phyloP scores from a whole-genome alignment of 92 coral and sea anemone genomes.

The Blastomussa wellsi region DNA sequence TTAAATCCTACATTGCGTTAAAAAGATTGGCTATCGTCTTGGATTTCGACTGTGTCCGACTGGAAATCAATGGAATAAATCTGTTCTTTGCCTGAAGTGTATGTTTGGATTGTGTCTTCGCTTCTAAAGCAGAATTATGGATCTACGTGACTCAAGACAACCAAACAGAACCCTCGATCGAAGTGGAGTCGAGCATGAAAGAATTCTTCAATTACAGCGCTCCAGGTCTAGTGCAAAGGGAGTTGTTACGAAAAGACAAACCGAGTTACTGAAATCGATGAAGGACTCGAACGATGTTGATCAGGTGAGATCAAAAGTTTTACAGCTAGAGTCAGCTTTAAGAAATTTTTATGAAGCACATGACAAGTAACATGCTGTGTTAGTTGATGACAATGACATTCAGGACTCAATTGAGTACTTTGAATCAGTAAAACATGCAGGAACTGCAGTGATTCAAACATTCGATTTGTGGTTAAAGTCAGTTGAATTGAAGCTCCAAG shows the following conservation, averaged over 20 bases:
- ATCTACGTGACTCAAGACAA: conserved; percentile 2
- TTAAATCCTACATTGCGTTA: conserved; percentile 13
- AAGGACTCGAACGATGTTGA: conserved; percentile 30
- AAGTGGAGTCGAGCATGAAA: conserved; percentile 18
- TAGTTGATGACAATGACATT: conserved; percentile 4
- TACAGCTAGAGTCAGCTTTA: conserved; percentile 27
- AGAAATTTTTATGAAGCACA: conserved; percentile 38
- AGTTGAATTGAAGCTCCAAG: conserved; percentile 18
- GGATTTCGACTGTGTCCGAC: conserved; percentile 9
- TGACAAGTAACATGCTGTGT: conserved; percentile 34
- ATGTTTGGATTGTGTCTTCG: background rate
- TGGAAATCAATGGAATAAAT: conserved; percentile 4
- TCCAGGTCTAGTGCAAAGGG: conserved; percentile 24
- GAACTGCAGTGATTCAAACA: conserved; percentile 2
- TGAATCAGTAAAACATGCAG: conserved; percentile 13
- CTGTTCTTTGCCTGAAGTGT: conserved; percentile 3
- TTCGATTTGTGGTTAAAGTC: conserved; percentile 11
- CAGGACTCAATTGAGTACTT: conserved; percentile 20
- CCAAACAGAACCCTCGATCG: conserved; percentile 1
- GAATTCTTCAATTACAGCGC: conserved; percentile 41
- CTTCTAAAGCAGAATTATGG: background rate
- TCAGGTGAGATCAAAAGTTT: conserved; percentile 29
- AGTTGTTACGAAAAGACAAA: conserved; percentile 16
- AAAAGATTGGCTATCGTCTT: conserved; percentile 18
- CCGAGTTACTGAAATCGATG: conserved; percentile 40